Base-by-base conservation (phyloP, 2,113 vertebrate species). In the Heptranchias perlo region DNA sequence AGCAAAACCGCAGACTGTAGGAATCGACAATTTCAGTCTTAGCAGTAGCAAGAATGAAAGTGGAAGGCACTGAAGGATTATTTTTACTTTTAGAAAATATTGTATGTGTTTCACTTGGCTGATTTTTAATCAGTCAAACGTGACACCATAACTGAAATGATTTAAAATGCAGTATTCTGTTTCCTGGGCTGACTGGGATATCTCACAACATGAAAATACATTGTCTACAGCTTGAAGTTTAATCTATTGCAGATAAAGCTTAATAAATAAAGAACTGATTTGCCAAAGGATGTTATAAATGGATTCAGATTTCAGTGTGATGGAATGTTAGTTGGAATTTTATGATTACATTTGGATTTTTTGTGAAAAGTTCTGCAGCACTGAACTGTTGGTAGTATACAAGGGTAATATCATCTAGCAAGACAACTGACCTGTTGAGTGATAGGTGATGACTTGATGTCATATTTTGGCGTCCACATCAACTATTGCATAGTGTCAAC, bases 391-490 rank as follows among this genome's bases (percentile, higher is more conserved):
- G 49, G 54, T 61, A 8, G n/a, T 92, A 92, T 92, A 54, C 62
- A 92, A n/a, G 52, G 58, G 35, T 92, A 62, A 61, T 61, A 61
- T 92, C 89, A 58, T 92, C 89, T 39, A n/a, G 89, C 76, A 82
- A 82, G 76, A 21, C 76, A 82, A 82, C 89, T 92, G 58, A 62
- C 18, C 89, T 92, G 7, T 39, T 92, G 89, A 92, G 54, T 92
- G n/a, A 92, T 92, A 35, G 35, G 5, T 92, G 54, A 61, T 61
- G 58, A 92, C 14, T 35, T 92, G 89, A 21, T 92, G 54, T 61
- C 35, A 39, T 62, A 7, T 21, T 39, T 62, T 61, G 54, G 31
- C 52, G n/a, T 21, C 16, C 54, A 62, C 16, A 39, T 62, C 89
- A 92, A 58, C 86, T 28, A 92, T 61, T 61, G 35, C 16, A 92